Evolutionary conservation across 2,113 vertebrate species (phyloP), one percentile per base, ranked within the genome.

Genomic region (Sardina pilchardus): DNA sequence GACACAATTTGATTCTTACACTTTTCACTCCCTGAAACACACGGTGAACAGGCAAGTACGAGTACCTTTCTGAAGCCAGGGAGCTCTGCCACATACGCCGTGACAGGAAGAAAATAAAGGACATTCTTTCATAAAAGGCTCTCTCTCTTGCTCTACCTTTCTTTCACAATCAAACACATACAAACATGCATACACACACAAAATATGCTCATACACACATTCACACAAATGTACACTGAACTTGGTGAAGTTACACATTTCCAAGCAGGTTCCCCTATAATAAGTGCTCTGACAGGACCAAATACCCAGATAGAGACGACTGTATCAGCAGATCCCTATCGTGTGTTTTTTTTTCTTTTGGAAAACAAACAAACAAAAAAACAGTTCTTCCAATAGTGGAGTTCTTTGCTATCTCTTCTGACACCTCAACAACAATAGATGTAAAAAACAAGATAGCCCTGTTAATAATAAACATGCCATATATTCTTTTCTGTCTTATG

Each of bases 271-370:
- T 94, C 90, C 92, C 92, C 89, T 92, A 90, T 92, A 86, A 88
- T 94, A 96, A 95, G 94, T 96, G 95, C 95, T 96, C 93, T 93
- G 93, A 94, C 93, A 92, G 90, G 93, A 94, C 91, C 92, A 91
- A 91, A 88, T 89, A 89, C 87, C 78, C 84, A 86, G 90, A 93
- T 90, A 93, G 88, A 92, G 90, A 92, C 88, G 88, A 89, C 91
- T 92, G 88, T 90, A 90, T 91, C 90, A 91, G 91, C 87, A 88
- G 80, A 85, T 92, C 89, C 86, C 90, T 91, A 89, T 89, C 90
- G 83, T 85, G 36, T 84, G 86, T 89, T 88, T 48, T 39, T 81
- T 16, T 90, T 90, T 88, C 82, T 90, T 92, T 91, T 89, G 87
- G 88, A 92, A 91, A 94, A 92, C 83, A 88, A 87, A 90, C 59